Conservation (phyloP, 1,140 invertebrate genomes). For the Camponotus vicinus region DNA sequence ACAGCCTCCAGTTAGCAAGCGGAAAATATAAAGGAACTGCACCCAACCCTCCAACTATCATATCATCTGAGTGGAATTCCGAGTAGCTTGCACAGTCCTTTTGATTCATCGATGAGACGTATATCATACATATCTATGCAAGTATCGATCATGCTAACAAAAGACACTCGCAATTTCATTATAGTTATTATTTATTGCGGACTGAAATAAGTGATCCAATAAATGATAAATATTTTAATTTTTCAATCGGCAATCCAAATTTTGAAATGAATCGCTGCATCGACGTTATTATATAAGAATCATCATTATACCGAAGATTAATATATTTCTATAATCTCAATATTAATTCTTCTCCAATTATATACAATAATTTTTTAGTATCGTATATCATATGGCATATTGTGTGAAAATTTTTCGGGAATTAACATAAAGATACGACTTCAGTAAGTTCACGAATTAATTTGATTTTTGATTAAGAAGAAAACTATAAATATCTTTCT, state of each 20-base stretch:
- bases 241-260: slow-evolving; percentile 5
- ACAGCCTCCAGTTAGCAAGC: slow-evolving; percentile 26
- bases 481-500: background rate
- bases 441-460: slow-evolving; percentile 26
- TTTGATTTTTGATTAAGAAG: background rate
- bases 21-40: slow-evolving; percentile 55
- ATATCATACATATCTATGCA: background rate
- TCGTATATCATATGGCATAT: slow-evolving; percentile 25
- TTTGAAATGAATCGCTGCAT: background rate
- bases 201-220: background rate
- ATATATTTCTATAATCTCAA: slow-evolving; percentile 22
- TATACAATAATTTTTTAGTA: slow-evolving; percentile 14
- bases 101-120: background rate
- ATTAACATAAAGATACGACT: slow-evolving; percentile 25
- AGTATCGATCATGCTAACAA: background rate
- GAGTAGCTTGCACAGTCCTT: background rate
- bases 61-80: slow-evolving; percentile 43
- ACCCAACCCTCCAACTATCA: background rate
- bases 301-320: slow-evolving; percentile 31
- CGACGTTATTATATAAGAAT: slow-evolving; percentile 12
- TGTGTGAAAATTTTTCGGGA: slow-evolving; percentile 15
- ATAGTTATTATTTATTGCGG: slow-evolving; percentile 24
- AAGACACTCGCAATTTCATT: background rate
- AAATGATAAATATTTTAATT: slow-evolving; percentile 29
- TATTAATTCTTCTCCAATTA: slow-evolving; percentile 33